A percentile compares a stretch with the other conserved stretches of the same genome.
These are phyloP conservation scores for Heliconius cydno DNA, from an alignment of 2,888 invertebrate species.

Conservation along the genomic window DNA sequence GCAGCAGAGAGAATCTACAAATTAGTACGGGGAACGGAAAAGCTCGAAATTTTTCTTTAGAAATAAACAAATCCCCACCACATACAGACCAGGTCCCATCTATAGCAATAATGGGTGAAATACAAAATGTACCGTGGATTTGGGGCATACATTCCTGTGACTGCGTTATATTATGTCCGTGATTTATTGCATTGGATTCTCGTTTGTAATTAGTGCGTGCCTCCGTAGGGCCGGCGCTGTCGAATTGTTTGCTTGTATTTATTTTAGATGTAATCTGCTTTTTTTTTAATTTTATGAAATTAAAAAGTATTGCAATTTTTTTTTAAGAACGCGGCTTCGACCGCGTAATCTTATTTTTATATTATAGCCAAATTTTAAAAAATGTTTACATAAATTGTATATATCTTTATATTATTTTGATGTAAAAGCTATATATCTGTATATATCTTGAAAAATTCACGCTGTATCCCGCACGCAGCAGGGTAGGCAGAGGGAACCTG, in stretches of 20 bases:
- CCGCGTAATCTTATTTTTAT: no score
- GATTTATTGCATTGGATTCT: conserved; percentile 83
- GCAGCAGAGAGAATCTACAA: no score
- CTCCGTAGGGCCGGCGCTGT: conserved; percentile 53
- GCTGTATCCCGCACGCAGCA: no score
- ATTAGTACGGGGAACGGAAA: no score
- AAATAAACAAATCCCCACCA: no score
- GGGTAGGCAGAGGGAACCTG: no score
- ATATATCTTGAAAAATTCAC: no score
- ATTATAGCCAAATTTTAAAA: no score
- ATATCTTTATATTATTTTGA: no score
- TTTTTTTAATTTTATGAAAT: not conserved
- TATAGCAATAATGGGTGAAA: not conserved
- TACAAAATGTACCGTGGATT: conserved; percentile 60
- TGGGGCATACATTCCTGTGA: conserved; percentile 74
- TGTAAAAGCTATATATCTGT: no score
- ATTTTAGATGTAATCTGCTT: not conserved
- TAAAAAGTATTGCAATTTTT: not conserved
- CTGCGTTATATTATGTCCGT: conserved; percentile 80
- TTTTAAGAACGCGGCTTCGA: not conserved
- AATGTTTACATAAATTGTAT: no score
- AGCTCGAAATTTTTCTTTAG: no score
- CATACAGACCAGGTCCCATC: not conserved
- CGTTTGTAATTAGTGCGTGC: conserved; percentile 82
- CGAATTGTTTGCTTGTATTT: conserved; percentile 18